Base-by-base conservation (phyloP, 2,888 invertebrate species). In the Oscheius sp. region DNA sequence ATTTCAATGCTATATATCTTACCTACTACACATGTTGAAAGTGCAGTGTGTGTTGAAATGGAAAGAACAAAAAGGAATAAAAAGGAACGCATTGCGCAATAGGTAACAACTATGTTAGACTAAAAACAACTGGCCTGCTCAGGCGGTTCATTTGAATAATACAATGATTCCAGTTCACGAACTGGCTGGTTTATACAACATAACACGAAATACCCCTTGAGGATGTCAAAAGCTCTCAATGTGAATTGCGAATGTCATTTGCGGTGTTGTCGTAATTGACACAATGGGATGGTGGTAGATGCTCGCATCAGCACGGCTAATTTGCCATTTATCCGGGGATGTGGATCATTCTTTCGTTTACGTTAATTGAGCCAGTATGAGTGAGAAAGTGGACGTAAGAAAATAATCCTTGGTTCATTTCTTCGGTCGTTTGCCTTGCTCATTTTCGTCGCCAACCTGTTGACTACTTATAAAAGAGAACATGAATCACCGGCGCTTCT, bases 311-410 rank as follows among this genome's bases (percentile, higher is more conserved):
- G n/a, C 49, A 52, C 35, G 29, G 66, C 66, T 52, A 66, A 66
- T 66, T 52, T 66, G 66, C 52, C 66, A 41, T 43, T 63, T 63
- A 63, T 63, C 63, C 63, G 46, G 52, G 52, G 52, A 66, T 66
- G 66, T 25, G 43, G 35, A 49, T 25, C 25, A n/a, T 49, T 49
- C 49, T 49, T 49, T 49, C 18, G 49, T 18, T 49, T 16, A 49
- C 49, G 16, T 49, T 49, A 49, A 49, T 49, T 49, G 49, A 49
- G n/a, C 49, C 49, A 35, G 35, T 35, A 35, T 35, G 35, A 35
- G 35, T 35, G 35, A 9, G 35, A 9, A 35, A 35, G 35, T 35
- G 35, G 35, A 35, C 35, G 35, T 35, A 35, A 35, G 35, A 35
- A 35, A 35, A 9, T 35, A 35, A 35, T 35, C 35, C 35, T 35